Evolutionary conservation across 2,113 vertebrate species (phyloP), one percentile per base, ranked within the genome.

Genomic region (Scatophagus argus): DNA sequence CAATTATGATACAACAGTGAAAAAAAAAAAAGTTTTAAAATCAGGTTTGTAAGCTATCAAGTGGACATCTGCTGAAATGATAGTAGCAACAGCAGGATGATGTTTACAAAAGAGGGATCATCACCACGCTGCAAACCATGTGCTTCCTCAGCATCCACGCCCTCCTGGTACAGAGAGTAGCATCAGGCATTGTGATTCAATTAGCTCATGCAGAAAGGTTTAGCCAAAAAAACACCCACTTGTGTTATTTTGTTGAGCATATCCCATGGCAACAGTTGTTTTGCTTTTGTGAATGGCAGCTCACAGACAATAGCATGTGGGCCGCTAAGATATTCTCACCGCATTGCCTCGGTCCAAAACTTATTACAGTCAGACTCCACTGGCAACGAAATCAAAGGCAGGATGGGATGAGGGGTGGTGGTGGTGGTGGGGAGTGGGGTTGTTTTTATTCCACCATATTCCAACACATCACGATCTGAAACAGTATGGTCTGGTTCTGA

Each of bases 331-430:
- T 86, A 82, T 87, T 88, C 85, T 58, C 60, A 19, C 70, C 76
- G 74, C 71, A 88, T 70, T 43, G 83, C 81, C 75, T 65, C n/a
- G n/a, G 64, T 83, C 84, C 76, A 84, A 82, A 88, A 82, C 73
- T 60, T 86, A 87, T 92, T 89, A 84, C 68, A 86, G 79, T 85
- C 81, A 77, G 85, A 81, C 72, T 81, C 69, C 14, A 17, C 80
- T 89, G 89, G 85, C 85, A 87, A 71, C 8, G 3, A 75, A 88
- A 88, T 90, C 84, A 89, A 91, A 89, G 85, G 80, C 82, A 82
- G 77, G 63, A 68, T 77, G 75, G 56, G 78, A 58, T 36, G 66
- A 13, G 62, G 34, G n/a, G 6, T 29, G 51, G 51, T 5, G 11
- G 46, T 8, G 52, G 27, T 47, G 25, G 23, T 4, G 27, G 39